Evolutionary conservation across 2,888 invertebrate genomes (phyloP).

Genomic region (Imbricaverruca yamaguchii): DNA sequence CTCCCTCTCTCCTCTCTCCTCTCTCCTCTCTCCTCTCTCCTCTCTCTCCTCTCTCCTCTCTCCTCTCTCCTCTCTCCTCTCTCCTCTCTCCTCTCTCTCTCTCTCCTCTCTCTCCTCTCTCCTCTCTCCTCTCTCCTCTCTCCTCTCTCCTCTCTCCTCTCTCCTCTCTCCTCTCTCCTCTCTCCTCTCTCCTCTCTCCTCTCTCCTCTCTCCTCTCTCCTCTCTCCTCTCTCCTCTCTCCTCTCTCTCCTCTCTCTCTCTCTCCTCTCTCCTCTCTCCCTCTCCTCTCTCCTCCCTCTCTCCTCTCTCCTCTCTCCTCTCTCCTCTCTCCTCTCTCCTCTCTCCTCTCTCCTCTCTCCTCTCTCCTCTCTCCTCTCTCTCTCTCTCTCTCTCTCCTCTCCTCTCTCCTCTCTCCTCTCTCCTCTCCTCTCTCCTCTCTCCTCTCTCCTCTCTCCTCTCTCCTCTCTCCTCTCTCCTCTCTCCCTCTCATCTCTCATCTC

Average conservation of each 20-base stretch:
- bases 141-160: not conserved
- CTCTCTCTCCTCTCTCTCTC: not conserved
- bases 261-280: not conserved
- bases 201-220: not conserved
- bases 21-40: too few relatives aligned
- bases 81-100: not conserved
- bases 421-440: too few relatives aligned
- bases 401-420: too few relatives aligned
- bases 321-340: not conserved
- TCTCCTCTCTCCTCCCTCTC: not conserved
- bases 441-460: too few relatives aligned
- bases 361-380: too few relatives aligned
- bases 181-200: not conserved
- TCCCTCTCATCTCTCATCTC: too few relatives aligned
- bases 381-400: too few relatives aligned
- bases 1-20: too few relatives aligned
- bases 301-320: not conserved
- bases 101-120: too few relatives aligned
- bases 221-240: not conserved
- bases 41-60: too few relatives aligned
- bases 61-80: not conserved
- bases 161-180: not conserved
- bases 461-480: too few relatives aligned
- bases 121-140: not conserved
- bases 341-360: not conserved